A percentile compares a stretch with the other conserved stretches of the same genome.
Conservation (phyloP, 2,113 vertebrate genomes). For the Vulpes lagopus region DNA sequence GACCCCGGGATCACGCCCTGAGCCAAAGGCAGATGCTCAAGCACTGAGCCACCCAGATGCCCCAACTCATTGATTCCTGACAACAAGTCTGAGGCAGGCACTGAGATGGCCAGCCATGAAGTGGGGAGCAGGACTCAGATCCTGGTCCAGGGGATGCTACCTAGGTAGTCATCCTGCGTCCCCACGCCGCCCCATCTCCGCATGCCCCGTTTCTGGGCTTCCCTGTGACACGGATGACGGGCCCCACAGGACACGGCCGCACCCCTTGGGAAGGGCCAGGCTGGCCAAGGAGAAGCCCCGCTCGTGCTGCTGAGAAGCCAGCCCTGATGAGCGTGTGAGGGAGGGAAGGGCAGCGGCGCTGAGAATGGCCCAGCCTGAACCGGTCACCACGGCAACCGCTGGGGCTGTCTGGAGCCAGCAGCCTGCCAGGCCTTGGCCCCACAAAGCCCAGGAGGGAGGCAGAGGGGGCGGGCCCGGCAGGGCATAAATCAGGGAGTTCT, state of each 20-base stretch:
- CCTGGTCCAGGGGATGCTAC: fast-evolving
- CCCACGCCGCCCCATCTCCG: not conserved
- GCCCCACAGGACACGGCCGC: fast-evolving
- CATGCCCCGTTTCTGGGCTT: not conserved
- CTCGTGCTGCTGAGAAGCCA: not conserved
- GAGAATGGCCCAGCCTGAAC: slow-evolving; percentile 68
- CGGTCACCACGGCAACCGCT: slow-evolving; percentile 75
- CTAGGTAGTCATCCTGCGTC: no score
- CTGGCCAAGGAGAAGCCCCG: not conserved
- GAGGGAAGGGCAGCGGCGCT: not conserved
- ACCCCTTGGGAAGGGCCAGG: not conserved
- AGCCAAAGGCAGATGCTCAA: no score
- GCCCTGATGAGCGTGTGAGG: not conserved
- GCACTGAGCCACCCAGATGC: no score
- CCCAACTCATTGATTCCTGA: not conserved
- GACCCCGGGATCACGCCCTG: no score
- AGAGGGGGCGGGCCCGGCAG: slow-evolving; percentile 60
- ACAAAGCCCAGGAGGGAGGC: slow-evolving; percentile 69
- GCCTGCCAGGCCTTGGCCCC: slow-evolving; percentile 80
- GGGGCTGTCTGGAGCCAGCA: slow-evolving; percentile 79
- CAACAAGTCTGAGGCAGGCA: fast-evolving
- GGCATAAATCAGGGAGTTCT: slow-evolving; percentile 82
- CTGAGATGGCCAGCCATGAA: not conserved
- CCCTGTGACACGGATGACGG: fast-evolving
- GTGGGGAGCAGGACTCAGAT: not conserved